Conservation (phyloP, 1,140 invertebrate genomes). For the Lasioglossum albipes region DNA sequence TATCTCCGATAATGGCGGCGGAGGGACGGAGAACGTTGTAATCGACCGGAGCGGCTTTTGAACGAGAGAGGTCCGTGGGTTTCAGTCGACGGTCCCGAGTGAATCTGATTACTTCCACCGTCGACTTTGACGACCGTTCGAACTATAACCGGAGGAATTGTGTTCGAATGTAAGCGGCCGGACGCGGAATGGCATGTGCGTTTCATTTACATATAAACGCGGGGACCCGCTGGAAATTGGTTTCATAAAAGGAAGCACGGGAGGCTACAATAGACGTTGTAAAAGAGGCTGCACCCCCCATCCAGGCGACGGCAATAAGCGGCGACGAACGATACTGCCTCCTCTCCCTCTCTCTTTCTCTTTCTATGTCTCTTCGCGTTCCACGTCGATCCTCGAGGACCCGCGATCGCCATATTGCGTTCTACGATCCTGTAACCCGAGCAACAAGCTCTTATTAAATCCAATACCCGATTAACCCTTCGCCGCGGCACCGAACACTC, state of each 20-base stretch:
- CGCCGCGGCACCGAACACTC: no score
- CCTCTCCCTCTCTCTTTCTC: no score
- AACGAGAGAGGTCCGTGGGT: background rate
- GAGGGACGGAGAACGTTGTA: background rate
- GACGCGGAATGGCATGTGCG: background rate
- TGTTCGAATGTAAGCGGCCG: slow-evolving; percentile 9
- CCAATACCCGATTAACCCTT: no score
- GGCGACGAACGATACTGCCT: background rate
- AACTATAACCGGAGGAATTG: slow-evolving; percentile 3
- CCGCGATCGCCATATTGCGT: no score
- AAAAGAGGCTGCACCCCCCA: background rate
- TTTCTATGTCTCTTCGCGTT: no score
- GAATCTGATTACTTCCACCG: slow-evolving; percentile 16
- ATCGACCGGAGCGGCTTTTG: background rate
- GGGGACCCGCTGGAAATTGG: background rate
- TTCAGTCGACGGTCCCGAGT: background rate
- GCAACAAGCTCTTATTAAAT: no score
- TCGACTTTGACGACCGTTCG: slow-evolving; percentile 18
- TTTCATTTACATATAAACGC: slow-evolving; percentile 33
- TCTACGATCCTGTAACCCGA: no score
- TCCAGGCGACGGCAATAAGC: background rate
- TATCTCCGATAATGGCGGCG: slow-evolving; percentile 21
- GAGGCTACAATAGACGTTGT: background rate
- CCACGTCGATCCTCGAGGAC: no score
- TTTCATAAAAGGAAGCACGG: slow-evolving; percentile 23